Evolutionary conservation across 37 sponge, comb jelly and placozoan genomes (phyloP).

Genomic region (Eunapius fragilis): DNA sequence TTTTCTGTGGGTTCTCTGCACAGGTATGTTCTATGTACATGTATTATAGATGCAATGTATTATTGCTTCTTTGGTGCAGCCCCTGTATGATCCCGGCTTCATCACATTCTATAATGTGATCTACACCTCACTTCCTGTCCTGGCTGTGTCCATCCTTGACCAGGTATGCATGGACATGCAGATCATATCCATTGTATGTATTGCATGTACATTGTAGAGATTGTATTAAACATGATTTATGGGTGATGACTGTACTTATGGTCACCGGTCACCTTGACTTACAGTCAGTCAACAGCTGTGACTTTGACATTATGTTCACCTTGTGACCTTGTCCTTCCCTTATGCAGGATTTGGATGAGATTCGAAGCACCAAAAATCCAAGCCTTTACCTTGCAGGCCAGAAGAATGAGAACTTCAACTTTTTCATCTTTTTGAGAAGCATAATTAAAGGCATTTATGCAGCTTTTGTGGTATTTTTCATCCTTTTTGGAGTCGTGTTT

Average conservation of each 20-base stretch:
- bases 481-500: slow-evolving; percentile 67
- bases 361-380: slow-evolving; percentile 67
- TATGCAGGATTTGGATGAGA: slow-evolving; percentile 81
- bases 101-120: slow-evolving; percentile 96
- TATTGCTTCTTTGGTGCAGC: slow-evolving; percentile 31
- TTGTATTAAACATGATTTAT: too few species aligned
- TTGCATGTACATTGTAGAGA: not conserved
- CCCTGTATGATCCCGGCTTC: slow-evolving; percentile 86
- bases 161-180: slow-evolving; percentile 57
- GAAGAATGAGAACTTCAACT: slow-evolving; percentile 85
- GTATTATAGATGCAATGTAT: not conserved
- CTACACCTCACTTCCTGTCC: slow-evolving; percentile 93
- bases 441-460: slow-evolving; percentile 83
- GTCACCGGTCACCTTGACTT: too few species aligned
- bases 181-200: not conserved
- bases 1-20: slow-evolving; percentile 97
- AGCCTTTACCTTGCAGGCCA: slow-evolving; percentile 90
- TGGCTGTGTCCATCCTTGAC: slow-evolving; percentile 89
- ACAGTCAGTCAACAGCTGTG: too few species aligned
- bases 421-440: slow-evolving; percentile 68
- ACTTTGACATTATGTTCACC: not conserved
- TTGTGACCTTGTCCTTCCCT: too few species aligned
- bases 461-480: slow-evolving; percentile 81
- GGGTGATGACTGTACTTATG: too few species aligned
- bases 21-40: slow-evolving; percentile 57